Conservation (phyloP, 1,140 invertebrate species). For the Drepana arcuata region DNA sequence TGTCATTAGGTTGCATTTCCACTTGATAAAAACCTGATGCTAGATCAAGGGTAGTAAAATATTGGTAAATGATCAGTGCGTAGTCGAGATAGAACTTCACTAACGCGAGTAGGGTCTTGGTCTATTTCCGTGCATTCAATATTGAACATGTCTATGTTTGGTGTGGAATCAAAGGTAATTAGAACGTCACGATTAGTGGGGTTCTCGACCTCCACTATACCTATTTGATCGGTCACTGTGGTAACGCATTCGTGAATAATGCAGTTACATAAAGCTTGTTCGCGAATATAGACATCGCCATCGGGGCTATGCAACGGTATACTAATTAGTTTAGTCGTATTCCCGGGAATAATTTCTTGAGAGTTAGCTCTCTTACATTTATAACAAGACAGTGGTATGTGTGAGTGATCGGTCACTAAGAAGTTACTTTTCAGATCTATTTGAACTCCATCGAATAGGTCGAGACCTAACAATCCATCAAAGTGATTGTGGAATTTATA, state of each 20-base stretch:
- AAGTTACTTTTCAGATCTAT: background rate
- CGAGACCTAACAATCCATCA: conserved; percentile 2
- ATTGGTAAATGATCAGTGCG: conserved; percentile 1
- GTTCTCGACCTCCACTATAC: conserved; percentile 7
- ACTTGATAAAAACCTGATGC: conserved; percentile 3
- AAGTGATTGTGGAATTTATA: conserved; percentile 10
- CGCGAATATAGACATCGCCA: conserved; percentile 7
- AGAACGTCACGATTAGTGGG: conserved; percentile 7
- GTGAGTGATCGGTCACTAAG: background rate
- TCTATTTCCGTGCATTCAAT: conserved; percentile 2
- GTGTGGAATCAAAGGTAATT: conserved; percentile 11
- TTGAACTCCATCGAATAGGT: background rate
- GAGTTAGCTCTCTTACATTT: too few species aligned
- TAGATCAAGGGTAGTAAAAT: too few species aligned
- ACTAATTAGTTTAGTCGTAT: conserved; percentile 7
- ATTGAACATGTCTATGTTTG: conserved; percentile 1
- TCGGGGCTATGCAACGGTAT: conserved; percentile 8
- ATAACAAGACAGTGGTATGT: background rate
- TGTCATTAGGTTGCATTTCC: background rate
- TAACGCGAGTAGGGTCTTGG: background rate
- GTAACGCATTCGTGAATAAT: conserved; percentile 13
- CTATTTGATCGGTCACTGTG: conserved; percentile 1
- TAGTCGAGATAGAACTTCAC: conserved; percentile 2
- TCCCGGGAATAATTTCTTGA: too few species aligned
- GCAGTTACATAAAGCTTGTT: conserved; percentile 14